Percentiles rank a stretch among this genome's conserved stretches.
Evolutionary conservation across 2,113 vertebrate species (phyloP).

Genomic region (Jacana jacana): DNA sequence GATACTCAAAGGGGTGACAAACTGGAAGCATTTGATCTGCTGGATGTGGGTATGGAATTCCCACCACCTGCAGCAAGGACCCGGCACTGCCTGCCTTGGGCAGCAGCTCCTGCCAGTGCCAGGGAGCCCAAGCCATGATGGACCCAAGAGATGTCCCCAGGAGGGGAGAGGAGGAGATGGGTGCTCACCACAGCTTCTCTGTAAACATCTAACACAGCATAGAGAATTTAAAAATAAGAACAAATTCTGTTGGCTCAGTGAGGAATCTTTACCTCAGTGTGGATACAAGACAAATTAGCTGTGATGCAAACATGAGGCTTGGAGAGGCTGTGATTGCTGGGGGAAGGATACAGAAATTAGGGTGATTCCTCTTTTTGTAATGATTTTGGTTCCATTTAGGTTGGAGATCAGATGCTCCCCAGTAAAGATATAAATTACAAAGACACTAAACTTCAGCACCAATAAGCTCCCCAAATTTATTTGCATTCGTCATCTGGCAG

Average conservation of each 20-base stretch:
- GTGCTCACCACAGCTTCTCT: background rate
- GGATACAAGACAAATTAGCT: conserved; percentile 11
- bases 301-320: background rate
- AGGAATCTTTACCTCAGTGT: background rate
- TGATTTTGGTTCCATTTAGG: conserved; percentile 12
- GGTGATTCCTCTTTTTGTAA: conserved; percentile 18
- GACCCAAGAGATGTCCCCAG: background rate
- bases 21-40: rapidly evolving
- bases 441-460: conserved; percentile 14
- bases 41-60: background rate
- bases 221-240: background rate
- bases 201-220: background rate
- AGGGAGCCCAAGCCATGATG: rapidly evolving
- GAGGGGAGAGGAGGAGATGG: background rate
- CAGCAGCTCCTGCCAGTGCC: background rate
- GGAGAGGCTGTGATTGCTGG: background rate
- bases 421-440: conserved; percentile 32
- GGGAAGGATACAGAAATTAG: background rate
- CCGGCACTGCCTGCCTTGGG: rapidly evolving
- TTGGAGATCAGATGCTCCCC: conserved; percentile 32
- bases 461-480: conserved; percentile 54
- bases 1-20: rapidly evolving
- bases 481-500: conserved; percentile 48
- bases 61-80: background rate
- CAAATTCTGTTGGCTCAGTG: background rate